These are phyloP conservation scores for Pelvicachromis taeniatus DNA, from an alignment of 2,113 vertebrate genomes.

Conservation along the genomic window DNA sequence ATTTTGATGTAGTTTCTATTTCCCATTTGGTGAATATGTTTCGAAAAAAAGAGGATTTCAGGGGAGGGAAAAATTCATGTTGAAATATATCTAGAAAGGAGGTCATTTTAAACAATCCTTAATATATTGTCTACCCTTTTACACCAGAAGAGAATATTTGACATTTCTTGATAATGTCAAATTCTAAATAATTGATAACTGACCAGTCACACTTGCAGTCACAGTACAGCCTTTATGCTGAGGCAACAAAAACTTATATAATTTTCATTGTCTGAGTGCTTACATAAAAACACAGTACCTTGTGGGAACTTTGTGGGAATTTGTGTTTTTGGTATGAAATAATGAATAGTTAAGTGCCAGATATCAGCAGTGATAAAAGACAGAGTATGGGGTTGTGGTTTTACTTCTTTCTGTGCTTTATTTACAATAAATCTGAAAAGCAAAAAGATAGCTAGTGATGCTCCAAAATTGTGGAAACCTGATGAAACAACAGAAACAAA, in stretches of 20 bases:
- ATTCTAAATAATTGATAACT: background rate
- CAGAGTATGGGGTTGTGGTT: rapidly evolving
- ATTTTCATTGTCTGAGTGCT: background rate
- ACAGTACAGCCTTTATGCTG: background rate
- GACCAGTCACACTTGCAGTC: background rate
- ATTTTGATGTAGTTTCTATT: too few relatives aligned
- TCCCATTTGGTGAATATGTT: too few relatives aligned
- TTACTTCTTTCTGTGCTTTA: background rate
- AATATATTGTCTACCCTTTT: too few relatives aligned
- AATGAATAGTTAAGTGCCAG: background rate
- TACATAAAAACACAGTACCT: rapidly evolving
- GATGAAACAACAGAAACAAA: background rate
- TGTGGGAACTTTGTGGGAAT: background rate
- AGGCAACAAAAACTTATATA: background rate
- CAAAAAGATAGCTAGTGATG: background rate
- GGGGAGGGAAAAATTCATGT: too few relatives aligned
- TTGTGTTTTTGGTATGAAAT: background rate
- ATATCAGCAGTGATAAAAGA: background rate
- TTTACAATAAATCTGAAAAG: background rate
- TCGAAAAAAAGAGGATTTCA: too few relatives aligned
- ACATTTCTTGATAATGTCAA: background rate
- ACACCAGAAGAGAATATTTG: background rate
- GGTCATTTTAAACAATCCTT: too few relatives aligned
- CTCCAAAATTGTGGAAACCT: rapidly evolving
- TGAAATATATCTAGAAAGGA: too few relatives aligned